These are phyloP conservation scores for Sebastes hubbsi DNA, from an alignment of 2,797 vertebrate genomes.

Conservation along the genomic window DNA sequence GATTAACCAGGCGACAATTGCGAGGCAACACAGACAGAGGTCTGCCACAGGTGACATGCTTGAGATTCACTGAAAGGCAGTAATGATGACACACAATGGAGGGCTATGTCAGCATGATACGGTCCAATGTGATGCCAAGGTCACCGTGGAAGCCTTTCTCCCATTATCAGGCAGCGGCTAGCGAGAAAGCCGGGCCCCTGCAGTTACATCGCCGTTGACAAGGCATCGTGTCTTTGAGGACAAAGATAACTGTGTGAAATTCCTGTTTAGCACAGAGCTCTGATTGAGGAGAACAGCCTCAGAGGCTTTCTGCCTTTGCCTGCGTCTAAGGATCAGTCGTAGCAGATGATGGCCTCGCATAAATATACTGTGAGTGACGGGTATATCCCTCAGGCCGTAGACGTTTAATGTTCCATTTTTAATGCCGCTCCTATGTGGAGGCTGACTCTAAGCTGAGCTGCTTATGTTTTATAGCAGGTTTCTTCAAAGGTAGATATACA, in stretches of 20 bases:
- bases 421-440: neutral
- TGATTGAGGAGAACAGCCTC: slow-evolving; percentile 66
- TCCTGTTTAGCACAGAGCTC: slow-evolving; percentile 55
- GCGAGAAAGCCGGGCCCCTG: slow-evolving; percentile 40
- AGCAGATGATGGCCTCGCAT: slow-evolving; percentile 39
- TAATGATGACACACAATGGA: slow-evolving; percentile 59
- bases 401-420: slow-evolving; percentile 9
- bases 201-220: slow-evolving; percentile 60
- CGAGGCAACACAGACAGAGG: slow-evolving; percentile 50
- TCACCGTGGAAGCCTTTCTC: slow-evolving; percentile 50
- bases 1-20: slow-evolving; percentile 77
- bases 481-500: neutral
- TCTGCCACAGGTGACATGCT: slow-evolving; percentile 75
- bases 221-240: slow-evolving; percentile 71
- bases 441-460: neutral
- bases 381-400: neutral
- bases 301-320: slow-evolving; percentile 26
- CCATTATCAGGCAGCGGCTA: slow-evolving; percentile 51
- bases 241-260: slow-evolving; percentile 83
- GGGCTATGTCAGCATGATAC: slow-evolving; percentile 14
- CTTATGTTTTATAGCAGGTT: neutral
- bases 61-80: slow-evolving; percentile 58
- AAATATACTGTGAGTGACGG: slow-evolving; percentile 46
- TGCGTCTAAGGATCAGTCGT: slow-evolving; percentile 49
- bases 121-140: slow-evolving; percentile 58